Percentiles rank a stretch among this genome's conserved stretches.
Conservation (phyloP, 2,113 vertebrate species). For the Bucco capensis region DNA sequence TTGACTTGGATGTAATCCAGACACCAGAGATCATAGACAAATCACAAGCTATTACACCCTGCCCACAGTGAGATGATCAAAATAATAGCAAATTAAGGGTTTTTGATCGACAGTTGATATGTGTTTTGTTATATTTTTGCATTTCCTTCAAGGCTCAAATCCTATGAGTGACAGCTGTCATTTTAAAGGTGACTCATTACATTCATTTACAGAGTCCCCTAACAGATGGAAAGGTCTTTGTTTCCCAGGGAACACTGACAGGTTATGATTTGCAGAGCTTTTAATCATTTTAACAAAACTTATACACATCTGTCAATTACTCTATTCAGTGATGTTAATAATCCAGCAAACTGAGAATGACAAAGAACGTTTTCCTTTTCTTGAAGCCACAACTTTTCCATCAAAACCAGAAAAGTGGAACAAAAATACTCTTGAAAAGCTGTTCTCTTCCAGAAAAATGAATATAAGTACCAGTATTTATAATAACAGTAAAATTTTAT, state of each 20-base stretch:
- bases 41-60: not conserved
- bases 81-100: conserved; percentile 8
- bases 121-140: conserved; percentile 7
- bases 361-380: conserved; percentile 5
- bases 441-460: not conserved
- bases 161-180: conserved; percentile 60
- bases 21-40: conserved; percentile 12
- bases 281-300: conserved; percentile 73
- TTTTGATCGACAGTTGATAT: not conserved
- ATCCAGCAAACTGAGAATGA: conserved; percentile 50
- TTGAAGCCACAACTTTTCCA: conserved; percentile 30
- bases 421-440: not conserved
- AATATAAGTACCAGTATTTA: not conserved
- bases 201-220: conserved; percentile 49
- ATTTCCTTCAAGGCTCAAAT: conserved; percentile 41
- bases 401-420: not conserved
- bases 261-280: conserved; percentile 68
- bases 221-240: conserved; percentile 69
- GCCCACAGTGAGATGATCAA: conserved; percentile 33
- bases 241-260: conserved; percentile 63
- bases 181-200: conserved; percentile 70
- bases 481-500: not conserved
- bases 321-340: conserved; percentile 59
- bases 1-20: conserved; percentile 17
- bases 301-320: conserved; percentile 71